Evolutionary conservation across 1,140 invertebrate species (phyloP).

Genomic region (Rhopalosiphum maidis): DNA sequence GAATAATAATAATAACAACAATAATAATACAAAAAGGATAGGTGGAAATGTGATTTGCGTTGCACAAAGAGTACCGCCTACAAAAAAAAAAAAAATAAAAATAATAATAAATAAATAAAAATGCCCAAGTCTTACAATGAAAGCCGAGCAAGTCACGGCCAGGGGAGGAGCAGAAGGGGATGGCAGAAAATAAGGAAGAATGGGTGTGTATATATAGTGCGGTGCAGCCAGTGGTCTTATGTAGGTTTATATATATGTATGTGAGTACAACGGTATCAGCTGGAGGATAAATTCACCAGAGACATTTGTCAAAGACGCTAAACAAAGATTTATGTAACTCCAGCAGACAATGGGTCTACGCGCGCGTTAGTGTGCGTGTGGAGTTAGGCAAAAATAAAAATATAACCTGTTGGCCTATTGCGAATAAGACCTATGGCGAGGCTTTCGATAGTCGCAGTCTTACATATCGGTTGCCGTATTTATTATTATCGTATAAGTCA

Average conservation of each 20-base stretch:
- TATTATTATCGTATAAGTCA: not conserved
- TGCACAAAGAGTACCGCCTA: not conserved
- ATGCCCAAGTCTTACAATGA: not conserved
- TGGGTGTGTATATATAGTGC: not conserved
- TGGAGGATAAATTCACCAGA: conserved; percentile 15
- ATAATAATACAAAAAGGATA: not conserved
- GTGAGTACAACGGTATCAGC: not conserved
- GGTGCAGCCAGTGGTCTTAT: not conserved
- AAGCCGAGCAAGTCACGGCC: not conserved
- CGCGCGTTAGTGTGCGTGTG: not conserved
- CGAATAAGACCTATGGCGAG: not conserved
- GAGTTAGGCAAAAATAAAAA: not conserved
- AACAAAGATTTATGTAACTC: conserved; percentile 11
- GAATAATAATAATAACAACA: conserved; percentile 11
- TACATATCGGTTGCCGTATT: not conserved
- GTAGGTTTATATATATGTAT: not conserved
- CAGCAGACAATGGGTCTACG: conserved; percentile 4
- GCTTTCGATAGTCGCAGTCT: not conserved
- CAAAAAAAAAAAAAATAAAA: not conserved
- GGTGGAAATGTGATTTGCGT: not conserved
- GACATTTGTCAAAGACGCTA: conserved; percentile 27
- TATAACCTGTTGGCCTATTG: conserved; percentile 26
- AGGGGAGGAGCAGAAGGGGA: not conserved
- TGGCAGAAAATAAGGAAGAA: not conserved
- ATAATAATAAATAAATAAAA: too few species aligned